Conservation (phyloP, 2,888 invertebrate genomes). For the Lithophane semibrunnea region DNA sequence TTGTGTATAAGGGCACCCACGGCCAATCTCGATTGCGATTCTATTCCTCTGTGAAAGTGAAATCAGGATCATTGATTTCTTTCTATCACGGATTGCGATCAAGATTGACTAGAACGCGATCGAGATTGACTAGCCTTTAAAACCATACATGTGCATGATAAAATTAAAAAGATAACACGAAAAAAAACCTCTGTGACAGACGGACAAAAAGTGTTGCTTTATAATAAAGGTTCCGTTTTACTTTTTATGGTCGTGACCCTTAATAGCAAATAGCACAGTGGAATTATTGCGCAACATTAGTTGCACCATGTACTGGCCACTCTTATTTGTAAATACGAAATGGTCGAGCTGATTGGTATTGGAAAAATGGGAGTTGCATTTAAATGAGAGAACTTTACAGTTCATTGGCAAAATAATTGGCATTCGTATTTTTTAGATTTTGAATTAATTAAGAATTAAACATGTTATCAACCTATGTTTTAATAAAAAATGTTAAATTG, state of each 20-base stretch:
- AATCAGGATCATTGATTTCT: background rate
- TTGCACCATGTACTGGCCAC: constrained; percentile 22
- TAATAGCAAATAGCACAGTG: background rate
- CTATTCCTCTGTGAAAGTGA: background rate
- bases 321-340: constrained; percentile 49
- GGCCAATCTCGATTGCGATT: background rate
- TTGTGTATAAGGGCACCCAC: background rate
- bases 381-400: constrained; percentile 43
- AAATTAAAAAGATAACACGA: no score
- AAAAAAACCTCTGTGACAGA: background rate
- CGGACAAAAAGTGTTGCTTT: background rate
- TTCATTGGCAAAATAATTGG: constrained; percentile 21
- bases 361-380: constrained; percentile 47
- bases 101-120: no score
- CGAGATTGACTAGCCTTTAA: background rate
- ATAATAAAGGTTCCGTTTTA: background rate
- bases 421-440: background rate
- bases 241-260: background rate
- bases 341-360: constrained; percentile 51
- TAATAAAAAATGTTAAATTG: background rate
- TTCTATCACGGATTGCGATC: background rate
- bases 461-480: background rate
- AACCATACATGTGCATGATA: background rate
- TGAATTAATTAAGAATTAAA: background rate
- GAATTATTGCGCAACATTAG: constrained; percentile 24